Conservation (phyloP, 2,797 vertebrate genomes). For the Pristis pectinata region DNA sequence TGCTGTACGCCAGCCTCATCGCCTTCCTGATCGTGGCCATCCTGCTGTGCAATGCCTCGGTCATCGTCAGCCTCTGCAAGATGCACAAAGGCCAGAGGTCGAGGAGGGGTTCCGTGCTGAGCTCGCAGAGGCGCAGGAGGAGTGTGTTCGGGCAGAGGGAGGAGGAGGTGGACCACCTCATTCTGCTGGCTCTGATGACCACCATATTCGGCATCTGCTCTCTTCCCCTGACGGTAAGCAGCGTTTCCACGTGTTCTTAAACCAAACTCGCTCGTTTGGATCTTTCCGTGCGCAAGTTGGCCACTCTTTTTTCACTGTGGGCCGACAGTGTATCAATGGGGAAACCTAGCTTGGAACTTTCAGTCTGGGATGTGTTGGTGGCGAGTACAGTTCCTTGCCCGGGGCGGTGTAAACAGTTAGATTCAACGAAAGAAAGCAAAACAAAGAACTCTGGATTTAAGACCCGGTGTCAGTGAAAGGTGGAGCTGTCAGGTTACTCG, state of each 20-base stretch:
- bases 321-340: no score
- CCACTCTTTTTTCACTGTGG: no score
- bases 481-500: not conserved
- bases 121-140: constrained; percentile 52
- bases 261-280: no score
- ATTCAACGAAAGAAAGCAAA: no score
- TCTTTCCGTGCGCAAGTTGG: no score
- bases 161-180: constrained; percentile 75
- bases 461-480: not conserved
- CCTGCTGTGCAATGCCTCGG: constrained; percentile 73
- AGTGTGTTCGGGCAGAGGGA: constrained; percentile 65
- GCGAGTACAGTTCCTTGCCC: no score
- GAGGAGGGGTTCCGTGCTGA: constrained; percentile 58
- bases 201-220: constrained; percentile 78
- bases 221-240: constrained; percentile 75
- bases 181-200: constrained; percentile 76
- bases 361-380: no score
- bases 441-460: no score
- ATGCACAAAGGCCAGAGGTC: constrained; percentile 72
- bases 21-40: constrained; percentile 70
- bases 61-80: constrained; percentile 73
- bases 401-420: no score
- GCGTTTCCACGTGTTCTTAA: not conserved
- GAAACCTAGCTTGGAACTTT: no score
- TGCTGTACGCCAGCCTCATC: constrained; percentile 70